A percentile compares a stretch with the other conserved stretches of the same genome.
These are phyloP conservation scores for Lochmaea crataegi DNA, from an alignment of 2,888 invertebrate genomes.

Conservation along the genomic window DNA sequence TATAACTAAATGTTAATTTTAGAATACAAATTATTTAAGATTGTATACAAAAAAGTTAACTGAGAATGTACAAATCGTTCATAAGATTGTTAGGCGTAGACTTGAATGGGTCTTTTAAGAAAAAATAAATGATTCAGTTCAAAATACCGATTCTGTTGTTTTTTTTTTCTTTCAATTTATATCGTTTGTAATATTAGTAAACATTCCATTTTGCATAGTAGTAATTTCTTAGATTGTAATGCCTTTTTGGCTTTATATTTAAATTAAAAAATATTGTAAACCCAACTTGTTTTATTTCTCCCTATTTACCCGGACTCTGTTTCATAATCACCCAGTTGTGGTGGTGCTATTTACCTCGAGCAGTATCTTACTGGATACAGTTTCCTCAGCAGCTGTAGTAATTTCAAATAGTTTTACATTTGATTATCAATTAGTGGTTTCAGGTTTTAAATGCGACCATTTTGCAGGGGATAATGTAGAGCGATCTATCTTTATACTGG, in stretches of 20 bases:
- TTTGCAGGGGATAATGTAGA: no score
- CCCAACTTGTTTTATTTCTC: constrained; percentile 9
- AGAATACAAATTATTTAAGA: constrained; percentile 28
- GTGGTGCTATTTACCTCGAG: no score
- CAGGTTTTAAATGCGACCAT: no score
- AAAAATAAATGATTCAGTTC: constrained; percentile 17
- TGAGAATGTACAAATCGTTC: constrained; percentile 47
- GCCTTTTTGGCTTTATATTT: constrained; percentile 34
- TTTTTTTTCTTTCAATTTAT: constrained; percentile 10
- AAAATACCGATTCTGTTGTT: constrained; percentile 12
- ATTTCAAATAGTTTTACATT: no score
- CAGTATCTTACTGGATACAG: no score
- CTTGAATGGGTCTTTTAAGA: constrained; percentile 5
- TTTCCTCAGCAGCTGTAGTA: no score
- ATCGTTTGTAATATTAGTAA: constrained; percentile 20
- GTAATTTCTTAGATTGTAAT: constrained; percentile 23
- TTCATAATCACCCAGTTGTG: no score
- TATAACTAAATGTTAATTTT: constrained; percentile 25
- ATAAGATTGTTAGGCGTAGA: constrained; percentile 35
- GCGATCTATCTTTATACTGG: no score
- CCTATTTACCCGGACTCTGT: neutral
- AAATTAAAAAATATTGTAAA: constrained; percentile 25
- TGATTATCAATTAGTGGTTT: no score
- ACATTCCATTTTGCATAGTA: constrained; percentile 31
- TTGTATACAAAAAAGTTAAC: constrained; percentile 41